Percentiles rank a stretch among this genome's conserved stretches.
phyloP scores from a whole-genome alignment of 2,888 invertebrate species.

The Lasiommata megera region DNA sequence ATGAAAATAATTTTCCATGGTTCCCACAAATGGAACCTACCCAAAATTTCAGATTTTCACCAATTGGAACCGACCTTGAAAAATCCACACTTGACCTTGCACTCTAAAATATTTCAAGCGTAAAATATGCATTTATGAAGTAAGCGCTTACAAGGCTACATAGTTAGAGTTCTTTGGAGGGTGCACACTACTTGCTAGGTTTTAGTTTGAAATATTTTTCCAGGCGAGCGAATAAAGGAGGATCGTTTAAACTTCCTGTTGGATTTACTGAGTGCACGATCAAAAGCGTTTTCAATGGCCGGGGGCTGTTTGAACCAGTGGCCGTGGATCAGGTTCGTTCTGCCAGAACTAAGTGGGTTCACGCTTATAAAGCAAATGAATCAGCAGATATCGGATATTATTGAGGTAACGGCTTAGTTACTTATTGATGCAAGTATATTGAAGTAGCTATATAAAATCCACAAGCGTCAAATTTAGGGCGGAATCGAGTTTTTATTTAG shows the following conservation, averaged over 20 bases:
- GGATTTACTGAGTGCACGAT: conserved; percentile 51
- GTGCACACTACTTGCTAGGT: too few species aligned
- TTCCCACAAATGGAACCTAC: too few species aligned
- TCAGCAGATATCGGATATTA: conserved; percentile 76
- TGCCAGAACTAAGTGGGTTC: conserved; percentile 84
- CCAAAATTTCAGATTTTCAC: background rate
- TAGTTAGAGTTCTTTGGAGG: too few species aligned
- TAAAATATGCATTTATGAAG: too few species aligned
- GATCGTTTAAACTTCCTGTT: conserved; percentile 64
- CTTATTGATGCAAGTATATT: background rate
- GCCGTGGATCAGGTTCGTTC: conserved; percentile 84
- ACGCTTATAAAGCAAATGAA: conserved; percentile 74
- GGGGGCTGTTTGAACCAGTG: conserved; percentile 86
- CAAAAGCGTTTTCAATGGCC: conserved; percentile 81
- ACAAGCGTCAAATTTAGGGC: too few species aligned
- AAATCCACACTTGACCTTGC: too few species aligned
- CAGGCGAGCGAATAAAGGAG: conserved; percentile 81
- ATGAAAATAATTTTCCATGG: too few species aligned
- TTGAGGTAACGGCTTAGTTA: conserved; percentile 40
- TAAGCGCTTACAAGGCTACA: too few species aligned
- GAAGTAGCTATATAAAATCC: too few species aligned
- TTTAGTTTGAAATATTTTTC: background rate
- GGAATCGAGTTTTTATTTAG: too few species aligned
- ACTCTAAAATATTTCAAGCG: too few species aligned
- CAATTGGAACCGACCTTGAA: too few species aligned